Percentiles rank a stretch among this genome's conserved stretches.
phyloP scores from a whole-genome alignment of 2,888 invertebrate genomes.

The Rugalucina vietnamica region DNA sequence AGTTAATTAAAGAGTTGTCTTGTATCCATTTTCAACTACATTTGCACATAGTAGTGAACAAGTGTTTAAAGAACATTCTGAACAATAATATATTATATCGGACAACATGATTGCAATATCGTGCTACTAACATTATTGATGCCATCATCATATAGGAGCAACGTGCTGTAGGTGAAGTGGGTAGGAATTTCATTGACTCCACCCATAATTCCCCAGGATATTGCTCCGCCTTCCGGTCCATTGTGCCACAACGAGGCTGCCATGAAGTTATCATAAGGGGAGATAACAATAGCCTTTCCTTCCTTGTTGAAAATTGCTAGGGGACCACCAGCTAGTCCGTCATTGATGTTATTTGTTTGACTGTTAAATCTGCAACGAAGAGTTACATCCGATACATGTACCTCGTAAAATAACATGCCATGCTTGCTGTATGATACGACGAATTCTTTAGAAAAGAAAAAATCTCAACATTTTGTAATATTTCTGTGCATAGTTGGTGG shows the following conservation, averaged over 20 bases:
- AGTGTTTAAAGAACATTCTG: too few relatives aligned
- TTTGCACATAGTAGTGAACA: too few relatives aligned
- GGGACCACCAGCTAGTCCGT: conserved; percentile 65
- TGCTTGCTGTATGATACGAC: too few relatives aligned
- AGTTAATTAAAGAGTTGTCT: too few relatives aligned
- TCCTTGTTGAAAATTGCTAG: conserved; percentile 63
- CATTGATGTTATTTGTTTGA: conserved; percentile 42
- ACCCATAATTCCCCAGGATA: conserved; percentile 74
- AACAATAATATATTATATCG: too few relatives aligned
- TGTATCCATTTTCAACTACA: too few relatives aligned
- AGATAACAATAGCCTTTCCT: conserved; percentile 56
- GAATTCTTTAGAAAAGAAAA: too few relatives aligned
- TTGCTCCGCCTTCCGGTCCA: conserved; percentile 25
- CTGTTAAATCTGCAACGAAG: conserved; percentile 52
- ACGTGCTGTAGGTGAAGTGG: conserved; percentile 63
- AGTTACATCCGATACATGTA: too few relatives aligned
- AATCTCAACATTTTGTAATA: too few relatives aligned
- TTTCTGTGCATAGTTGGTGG: too few relatives aligned
- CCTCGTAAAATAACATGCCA: too few relatives aligned
- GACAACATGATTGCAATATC: too few relatives aligned
- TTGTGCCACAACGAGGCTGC: conserved; percentile 65
- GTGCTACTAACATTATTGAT: conserved; percentile 69
- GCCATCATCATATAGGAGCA: conserved; percentile 69
- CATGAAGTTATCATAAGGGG: conserved; percentile 67
- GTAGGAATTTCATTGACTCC: conserved; percentile 62